phyloP scores from a whole-genome alignment of 1,140 invertebrate species.

The Bombus pascuorum region DNA sequence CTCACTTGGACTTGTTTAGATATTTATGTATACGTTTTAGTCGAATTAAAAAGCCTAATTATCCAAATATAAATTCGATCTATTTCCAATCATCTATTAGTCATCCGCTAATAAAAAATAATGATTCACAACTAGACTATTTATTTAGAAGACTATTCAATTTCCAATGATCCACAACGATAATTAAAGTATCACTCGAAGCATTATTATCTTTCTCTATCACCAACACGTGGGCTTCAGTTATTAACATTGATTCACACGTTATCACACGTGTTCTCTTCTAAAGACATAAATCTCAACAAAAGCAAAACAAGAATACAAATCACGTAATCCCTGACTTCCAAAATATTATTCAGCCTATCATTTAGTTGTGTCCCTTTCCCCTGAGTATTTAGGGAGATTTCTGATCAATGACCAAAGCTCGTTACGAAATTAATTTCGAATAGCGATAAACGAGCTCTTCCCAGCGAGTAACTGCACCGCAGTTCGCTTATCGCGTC shows the following conservation, averaged over 20 bases:
- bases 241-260: background rate
- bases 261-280: background rate
- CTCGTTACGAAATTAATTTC: constrained; percentile 33
- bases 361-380: background rate
- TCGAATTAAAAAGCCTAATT: background rate
- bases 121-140: background rate
- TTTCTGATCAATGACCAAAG: constrained; percentile 10
- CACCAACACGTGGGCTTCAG: background rate
- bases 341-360: too few relatives aligned
- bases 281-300: background rate
- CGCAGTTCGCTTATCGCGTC: constrained; percentile 5
- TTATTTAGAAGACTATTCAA: background rate
- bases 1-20: background rate
- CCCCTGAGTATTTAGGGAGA: background rate
- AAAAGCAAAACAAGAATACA: background rate
- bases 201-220: background rate
- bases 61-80: background rate
- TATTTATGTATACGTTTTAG: background rate
- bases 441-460: background rate
- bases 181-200: background rate
- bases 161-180: background rate
- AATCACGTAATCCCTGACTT: background rate
- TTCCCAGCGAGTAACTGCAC: background rate
- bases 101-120: too few relatives aligned
- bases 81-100: too few relatives aligned